Percentiles rank a stretch among this genome's conserved stretches.
Evolutionary conservation across 2,113 vertebrate species (phyloP).

Genomic region (Callopanchax toddi): DNA sequence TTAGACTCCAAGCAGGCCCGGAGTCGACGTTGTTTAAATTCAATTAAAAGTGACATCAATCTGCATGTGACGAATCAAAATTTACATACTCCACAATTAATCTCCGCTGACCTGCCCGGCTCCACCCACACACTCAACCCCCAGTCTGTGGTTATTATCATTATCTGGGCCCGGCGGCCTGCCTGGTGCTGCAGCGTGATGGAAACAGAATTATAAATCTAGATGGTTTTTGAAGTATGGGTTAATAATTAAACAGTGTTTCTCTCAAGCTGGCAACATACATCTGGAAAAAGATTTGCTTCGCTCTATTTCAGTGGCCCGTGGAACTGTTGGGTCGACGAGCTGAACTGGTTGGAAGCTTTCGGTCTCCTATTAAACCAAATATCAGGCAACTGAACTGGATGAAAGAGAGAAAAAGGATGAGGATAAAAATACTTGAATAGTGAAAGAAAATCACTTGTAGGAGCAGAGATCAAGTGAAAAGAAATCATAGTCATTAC

Average conservation of each 20-base stretch:
- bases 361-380: no score
- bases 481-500: background rate
- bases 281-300: constrained; percentile 23
- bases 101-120: constrained; percentile 63
- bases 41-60: constrained; percentile 79
- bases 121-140: constrained; percentile 46
- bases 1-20: constrained; percentile 62
- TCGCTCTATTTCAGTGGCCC: background rate
- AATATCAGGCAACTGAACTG: background rate
- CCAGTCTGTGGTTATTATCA: constrained; percentile 52
- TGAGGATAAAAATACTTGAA: background rate
- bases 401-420: background rate
- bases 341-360: background rate
- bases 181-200: constrained; percentile 32
- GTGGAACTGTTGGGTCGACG: background rate
- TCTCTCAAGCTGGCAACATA: constrained; percentile 7
- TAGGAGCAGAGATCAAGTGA: no score
- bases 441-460: background rate
- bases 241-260: constrained; percentile 50
- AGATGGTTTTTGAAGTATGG: constrained; percentile 56
- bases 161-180: constrained; percentile 50
- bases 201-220: constrained; percentile 60
- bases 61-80: constrained; percentile 76
- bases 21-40: constrained; percentile 77
- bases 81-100: constrained; percentile 77